Evolutionary conservation across 1,140 invertebrate genomes (phyloP), one percentile per base, ranked within the genome.

Genomic region (Dryas iulia): DNA sequence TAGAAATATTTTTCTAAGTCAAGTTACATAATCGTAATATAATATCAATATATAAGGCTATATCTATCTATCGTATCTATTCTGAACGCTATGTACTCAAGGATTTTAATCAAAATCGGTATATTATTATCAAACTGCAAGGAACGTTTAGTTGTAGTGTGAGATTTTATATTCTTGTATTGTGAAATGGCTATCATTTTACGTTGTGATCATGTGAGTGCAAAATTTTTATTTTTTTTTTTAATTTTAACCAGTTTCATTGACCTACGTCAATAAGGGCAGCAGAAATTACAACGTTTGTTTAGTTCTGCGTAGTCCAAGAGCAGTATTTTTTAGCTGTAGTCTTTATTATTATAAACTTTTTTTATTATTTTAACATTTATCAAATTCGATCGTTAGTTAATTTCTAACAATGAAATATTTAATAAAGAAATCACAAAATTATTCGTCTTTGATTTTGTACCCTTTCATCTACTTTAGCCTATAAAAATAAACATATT

Each of bases 341-440:
- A 89, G 87, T 85, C 78, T 86, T 89, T 87, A 86, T 88, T 86
- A 83, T 86, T 83, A 86, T 81, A 79, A 87, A 82, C 77, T 88
- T 90, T 87, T 90, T 89, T 89, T 86, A 82, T 87, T 86, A 87
- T 87, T 89, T 87, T 90, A 90, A 89, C 87, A 87, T 84, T 89
- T 90, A 87, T 87, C 71, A 88, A 89, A 85, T 86, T 89, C 87
- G 84, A 91, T 84, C 84, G 89, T 91, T 89, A 91, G 89, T 91
- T 90, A 82, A 88, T 90, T 89, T 91, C 89, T 91, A 91, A 91
- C 89, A 91, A 82, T 91, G 86, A 91, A 89, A 89, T 89, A 91
- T 91, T 91, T 91, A 89, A 91, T 91, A 91, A 91, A 91, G 84
- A 91, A 89, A 91, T 91, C 85, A 89, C 83, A 89, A 89, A 88